Conservation (phyloP, 92 coral and sea anemone species). For the Porites rus region DNA sequence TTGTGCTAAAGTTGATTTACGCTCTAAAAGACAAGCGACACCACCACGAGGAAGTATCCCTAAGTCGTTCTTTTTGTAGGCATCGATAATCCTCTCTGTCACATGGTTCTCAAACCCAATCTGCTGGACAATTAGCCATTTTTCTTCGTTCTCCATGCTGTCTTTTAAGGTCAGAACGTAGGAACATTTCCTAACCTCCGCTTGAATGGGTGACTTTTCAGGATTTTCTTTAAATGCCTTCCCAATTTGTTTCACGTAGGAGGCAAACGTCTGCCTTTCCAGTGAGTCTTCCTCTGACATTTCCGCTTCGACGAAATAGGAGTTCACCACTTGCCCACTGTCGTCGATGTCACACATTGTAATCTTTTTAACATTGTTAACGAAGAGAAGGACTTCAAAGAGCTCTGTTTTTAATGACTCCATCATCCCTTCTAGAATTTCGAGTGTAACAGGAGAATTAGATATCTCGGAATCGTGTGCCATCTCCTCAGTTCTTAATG, state of each 20-base stretch:
- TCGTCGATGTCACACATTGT: conserved; percentile 69
- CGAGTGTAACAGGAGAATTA: conserved; percentile 25
- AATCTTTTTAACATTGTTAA: conserved; percentile 77
- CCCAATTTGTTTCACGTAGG: conserved; percentile 35
- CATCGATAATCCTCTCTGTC: conserved; percentile 29
- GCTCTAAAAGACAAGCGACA: conserved; percentile 68
- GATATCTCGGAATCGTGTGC: conserved; percentile 60
- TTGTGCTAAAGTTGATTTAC: not conserved
- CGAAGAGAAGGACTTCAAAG: conserved; percentile 76
- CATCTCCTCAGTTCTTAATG: conserved; percentile 61
- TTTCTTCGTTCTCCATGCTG: conserved; percentile 60
- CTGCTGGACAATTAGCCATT: conserved; percentile 82
- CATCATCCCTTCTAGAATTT: conserved; percentile 56
- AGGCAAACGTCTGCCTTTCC: conserved; percentile 64
- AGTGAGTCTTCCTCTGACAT: conserved; percentile 63
- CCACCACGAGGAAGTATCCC: conserved; percentile 97
- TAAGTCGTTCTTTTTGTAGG: conserved; percentile 56
- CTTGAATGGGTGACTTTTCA: conserved; percentile 33
- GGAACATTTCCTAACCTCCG: conserved; percentile 56
- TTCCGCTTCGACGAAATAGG: conserved; percentile 59
- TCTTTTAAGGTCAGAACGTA: conserved; percentile 71
- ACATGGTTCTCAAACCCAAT: conserved; percentile 69
- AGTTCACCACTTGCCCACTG: conserved; percentile 32
- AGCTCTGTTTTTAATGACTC: conserved; percentile 64
- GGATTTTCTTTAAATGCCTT: conserved; percentile 8